Evolutionary conservation across 2,888 invertebrate genomes (phyloP).

Genomic region (Agriotes lineatus): DNA sequence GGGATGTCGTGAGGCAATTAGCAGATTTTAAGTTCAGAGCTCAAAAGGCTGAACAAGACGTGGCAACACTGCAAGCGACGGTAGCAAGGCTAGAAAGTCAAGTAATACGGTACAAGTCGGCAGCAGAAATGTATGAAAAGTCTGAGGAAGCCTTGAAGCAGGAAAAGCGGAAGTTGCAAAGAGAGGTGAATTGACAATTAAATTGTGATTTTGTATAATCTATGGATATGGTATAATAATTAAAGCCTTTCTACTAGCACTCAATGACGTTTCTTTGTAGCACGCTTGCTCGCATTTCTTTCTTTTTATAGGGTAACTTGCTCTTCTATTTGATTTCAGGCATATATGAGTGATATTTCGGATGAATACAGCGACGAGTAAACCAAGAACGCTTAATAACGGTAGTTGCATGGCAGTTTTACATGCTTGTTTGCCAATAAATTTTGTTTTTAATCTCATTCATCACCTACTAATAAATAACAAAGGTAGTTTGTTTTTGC

Average conservation of each 20-base stretch:
- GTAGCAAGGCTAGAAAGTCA: conserved; percentile 96
- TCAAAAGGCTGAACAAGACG: conserved; percentile 98
- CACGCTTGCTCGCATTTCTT: conserved; percentile 33
- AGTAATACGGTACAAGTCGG: conserved; percentile 91
- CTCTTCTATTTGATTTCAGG: conserved; percentile 41
- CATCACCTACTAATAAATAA: no score
- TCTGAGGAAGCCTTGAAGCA: conserved; percentile 95
- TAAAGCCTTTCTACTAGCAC: conserved; percentile 2
- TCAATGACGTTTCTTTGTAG: conserved; percentile 21
- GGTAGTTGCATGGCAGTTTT: conserved; percentile 39
- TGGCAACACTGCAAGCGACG: conserved; percentile 94
- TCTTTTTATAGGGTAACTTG: conserved; percentile 16
- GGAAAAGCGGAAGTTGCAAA: conserved; percentile 91
- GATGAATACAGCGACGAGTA: conserved; percentile 34
- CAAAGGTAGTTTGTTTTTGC: no score
- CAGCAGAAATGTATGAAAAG: conserved; percentile 93
- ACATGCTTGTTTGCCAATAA: no score
- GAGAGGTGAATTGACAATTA: conserved; percentile 81
- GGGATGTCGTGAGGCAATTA: conserved; percentile 91
- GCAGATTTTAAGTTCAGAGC: conserved; percentile 95
- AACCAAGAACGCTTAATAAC: conserved; percentile 22
- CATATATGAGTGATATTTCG: conserved; percentile 39
- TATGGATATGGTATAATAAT: background rate
- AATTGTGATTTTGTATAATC: conserved; percentile 27
- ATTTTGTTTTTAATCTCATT: no score